A percentile compares a stretch with the other conserved stretches of the same genome.
These are phyloP conservation scores for Oscheius sp. DNA, from an alignment of 2,888 invertebrate genomes.

Conservation along the genomic window DNA sequence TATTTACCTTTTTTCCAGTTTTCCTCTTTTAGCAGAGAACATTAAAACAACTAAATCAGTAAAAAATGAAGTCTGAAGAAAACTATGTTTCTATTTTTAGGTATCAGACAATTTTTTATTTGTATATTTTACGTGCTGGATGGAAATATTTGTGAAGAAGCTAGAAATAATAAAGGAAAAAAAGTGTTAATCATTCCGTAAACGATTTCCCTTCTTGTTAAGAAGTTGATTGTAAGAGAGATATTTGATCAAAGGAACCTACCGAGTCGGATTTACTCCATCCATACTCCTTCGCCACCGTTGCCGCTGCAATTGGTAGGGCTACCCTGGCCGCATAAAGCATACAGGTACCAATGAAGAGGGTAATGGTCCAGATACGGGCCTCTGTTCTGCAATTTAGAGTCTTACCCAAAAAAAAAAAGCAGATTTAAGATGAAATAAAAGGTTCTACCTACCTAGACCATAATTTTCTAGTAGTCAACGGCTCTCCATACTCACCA, in stretches of 20 bases:
- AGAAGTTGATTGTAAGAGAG: too few species aligned
- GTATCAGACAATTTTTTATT: too few species aligned
- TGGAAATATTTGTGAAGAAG: too few species aligned
- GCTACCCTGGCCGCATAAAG: slow-evolving; percentile 79
- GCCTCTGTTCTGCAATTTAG: slow-evolving; percentile 72
- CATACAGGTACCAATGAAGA: slow-evolving; percentile 78
- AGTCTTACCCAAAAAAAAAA: background rate
- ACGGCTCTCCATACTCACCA: slow-evolving; percentile 46
- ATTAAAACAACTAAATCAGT: too few species aligned
- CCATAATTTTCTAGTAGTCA: slow-evolving; percentile 56
- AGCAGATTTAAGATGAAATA: background rate
- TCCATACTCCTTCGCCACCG: slow-evolving; percentile 77
- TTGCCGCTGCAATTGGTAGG: slow-evolving; percentile 78
- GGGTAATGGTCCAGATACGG: slow-evolving; percentile 76
- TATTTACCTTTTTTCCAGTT: too few species aligned
- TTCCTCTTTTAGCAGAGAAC: too few species aligned
- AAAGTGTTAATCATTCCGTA: too few species aligned
- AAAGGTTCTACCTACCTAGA: slow-evolving; percentile 38
- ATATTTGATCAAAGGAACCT: background rate
- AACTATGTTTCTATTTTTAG: too few species aligned
- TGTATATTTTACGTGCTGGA: too few species aligned
- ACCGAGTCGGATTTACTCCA: slow-evolving; percentile 79
- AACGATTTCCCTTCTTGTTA: too few species aligned
- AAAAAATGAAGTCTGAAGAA: too few species aligned
- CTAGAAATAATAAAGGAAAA: too few species aligned